A percentile compares a stretch with the other conserved stretches of the same genome.
Evolutionary conservation across 35 echinoderm and acorn worm genomes (phyloP).

Genomic region (Patiria miniata): DNA sequence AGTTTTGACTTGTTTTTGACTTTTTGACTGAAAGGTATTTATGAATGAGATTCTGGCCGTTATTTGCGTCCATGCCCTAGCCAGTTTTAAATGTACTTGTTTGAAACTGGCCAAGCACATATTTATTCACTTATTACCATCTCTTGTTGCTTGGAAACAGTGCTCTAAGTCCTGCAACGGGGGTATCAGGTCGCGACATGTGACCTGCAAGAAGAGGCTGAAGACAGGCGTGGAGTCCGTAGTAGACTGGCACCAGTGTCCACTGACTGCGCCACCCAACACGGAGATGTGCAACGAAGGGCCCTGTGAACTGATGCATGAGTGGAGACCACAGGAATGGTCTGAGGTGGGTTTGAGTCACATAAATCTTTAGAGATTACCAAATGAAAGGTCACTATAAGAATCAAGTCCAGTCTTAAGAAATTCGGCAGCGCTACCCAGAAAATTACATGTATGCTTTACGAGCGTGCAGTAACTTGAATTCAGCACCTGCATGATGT

Average conservation of each 20-base stretch:
- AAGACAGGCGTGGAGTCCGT: background rate
- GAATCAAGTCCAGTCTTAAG: background rate
- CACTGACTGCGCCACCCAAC: background rate
- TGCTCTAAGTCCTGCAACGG: background rate
- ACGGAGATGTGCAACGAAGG: background rate
- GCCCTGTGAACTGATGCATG: background rate
- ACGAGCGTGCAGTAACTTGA: background rate
- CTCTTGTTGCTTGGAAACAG: background rate
- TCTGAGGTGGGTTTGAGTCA: background rate
- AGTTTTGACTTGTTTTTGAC: too few species aligned
- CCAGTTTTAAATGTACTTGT: too few species aligned
- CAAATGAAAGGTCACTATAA: background rate
- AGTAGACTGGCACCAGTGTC: constrained; percentile 5
- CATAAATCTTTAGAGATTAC: background rate
- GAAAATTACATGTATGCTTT: background rate
- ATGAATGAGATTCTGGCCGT: too few species aligned
- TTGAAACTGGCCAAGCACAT: too few species aligned
- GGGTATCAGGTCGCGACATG: background rate
- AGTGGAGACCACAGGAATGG: constrained; percentile 21
- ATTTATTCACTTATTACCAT: too few species aligned
- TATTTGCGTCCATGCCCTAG: too few species aligned
- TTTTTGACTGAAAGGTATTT: too few species aligned
- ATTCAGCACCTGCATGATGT: background rate
- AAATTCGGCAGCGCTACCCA: too few species aligned
- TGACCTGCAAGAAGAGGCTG: constrained; percentile 4